Evolutionary conservation across 1,140 invertebrate genomes (phyloP).

Genomic region (Lasioglossum baleicum): DNA sequence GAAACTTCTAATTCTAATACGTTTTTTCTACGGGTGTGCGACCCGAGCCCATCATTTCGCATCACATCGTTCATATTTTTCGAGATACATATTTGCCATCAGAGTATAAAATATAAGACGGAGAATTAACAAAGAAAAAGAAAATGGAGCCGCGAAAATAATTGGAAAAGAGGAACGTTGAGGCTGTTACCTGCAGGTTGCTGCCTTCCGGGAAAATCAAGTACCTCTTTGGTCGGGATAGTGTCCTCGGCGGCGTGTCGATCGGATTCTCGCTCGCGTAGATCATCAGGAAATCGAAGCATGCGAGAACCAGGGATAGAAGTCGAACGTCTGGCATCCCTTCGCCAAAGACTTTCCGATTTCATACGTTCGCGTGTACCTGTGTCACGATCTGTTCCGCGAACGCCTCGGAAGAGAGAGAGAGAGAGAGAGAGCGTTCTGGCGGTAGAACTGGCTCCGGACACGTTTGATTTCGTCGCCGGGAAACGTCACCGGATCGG

Average conservation of each 20-base stretch:
- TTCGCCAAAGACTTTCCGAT: neutral
- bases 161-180: too few species aligned
- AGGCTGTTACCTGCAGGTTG: constrained; percentile 71
- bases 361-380: neutral
- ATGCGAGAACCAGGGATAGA: constrained; percentile 31
- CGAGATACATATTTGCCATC: too few species aligned
- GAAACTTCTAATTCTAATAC: too few species aligned
- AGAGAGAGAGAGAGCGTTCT: neutral
- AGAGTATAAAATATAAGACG: too few species aligned
- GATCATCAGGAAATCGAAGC: constrained; percentile 38
- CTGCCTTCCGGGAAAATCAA: constrained; percentile 76
- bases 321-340: constrained; percentile 41
- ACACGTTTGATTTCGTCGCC: neutral
- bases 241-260: constrained; percentile 49
- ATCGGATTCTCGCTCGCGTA: neutral
- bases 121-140: too few species aligned
- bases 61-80: too few species aligned
- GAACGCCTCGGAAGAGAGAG: neutral
- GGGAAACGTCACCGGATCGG: neutral
- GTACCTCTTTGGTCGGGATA: constrained; percentile 74
- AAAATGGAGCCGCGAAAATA: too few species aligned
- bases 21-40: too few species aligned
- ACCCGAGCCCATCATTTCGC: too few species aligned
- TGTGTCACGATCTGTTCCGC: too few species aligned
- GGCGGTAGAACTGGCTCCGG: neutral